Conservation (phyloP, 2,113 vertebrate genomes). For the Bubo scandiacus region DNA sequence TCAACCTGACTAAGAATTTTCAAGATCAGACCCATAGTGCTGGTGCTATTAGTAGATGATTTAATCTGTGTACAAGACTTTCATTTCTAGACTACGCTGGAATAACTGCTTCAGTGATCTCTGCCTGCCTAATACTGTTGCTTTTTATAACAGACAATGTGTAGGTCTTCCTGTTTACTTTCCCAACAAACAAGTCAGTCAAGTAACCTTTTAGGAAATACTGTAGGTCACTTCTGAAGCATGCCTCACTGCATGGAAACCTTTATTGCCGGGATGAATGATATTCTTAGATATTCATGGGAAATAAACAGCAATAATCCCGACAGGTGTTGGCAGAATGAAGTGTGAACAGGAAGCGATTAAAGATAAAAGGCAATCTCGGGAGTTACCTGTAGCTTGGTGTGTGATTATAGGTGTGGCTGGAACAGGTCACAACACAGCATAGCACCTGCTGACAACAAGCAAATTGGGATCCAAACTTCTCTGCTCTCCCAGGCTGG, state of each 20-base stretch:
- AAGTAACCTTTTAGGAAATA: conserved; percentile 61
- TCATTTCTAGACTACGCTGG: background rate
- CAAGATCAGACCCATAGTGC: background rate
- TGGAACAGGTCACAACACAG: conserved; percentile 54
- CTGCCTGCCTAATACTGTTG: background rate
- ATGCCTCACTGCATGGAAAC: background rate
- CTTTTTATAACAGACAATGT: conserved; percentile 37
- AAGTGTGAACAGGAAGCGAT: conserved; percentile 60
- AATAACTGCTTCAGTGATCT: conserved; percentile 6
- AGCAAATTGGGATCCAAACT: background rate
- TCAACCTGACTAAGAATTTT: background rate
- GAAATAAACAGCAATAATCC: conserved; percentile 59
- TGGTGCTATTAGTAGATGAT: background rate
- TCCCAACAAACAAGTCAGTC: conserved; percentile 26
- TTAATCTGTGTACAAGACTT: background rate
- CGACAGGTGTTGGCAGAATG: conserved; percentile 46
- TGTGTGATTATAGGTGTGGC: conserved; percentile 55
- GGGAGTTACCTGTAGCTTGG: conserved; percentile 32
- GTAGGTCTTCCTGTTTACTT: conserved; percentile 49
- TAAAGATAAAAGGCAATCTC: conserved; percentile 63
- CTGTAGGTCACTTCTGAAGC: conserved; percentile 53
- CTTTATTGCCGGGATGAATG: conserved; percentile 52
- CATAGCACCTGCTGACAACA: background rate
- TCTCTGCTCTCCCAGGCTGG: background rate
- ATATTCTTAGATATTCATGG: conserved; percentile 64